Percentiles rank a stretch among this genome's conserved stretches.
Evolutionary conservation across 2,113 vertebrate genomes (phyloP).

Genomic region (Rhizomys pruinosus): DNA sequence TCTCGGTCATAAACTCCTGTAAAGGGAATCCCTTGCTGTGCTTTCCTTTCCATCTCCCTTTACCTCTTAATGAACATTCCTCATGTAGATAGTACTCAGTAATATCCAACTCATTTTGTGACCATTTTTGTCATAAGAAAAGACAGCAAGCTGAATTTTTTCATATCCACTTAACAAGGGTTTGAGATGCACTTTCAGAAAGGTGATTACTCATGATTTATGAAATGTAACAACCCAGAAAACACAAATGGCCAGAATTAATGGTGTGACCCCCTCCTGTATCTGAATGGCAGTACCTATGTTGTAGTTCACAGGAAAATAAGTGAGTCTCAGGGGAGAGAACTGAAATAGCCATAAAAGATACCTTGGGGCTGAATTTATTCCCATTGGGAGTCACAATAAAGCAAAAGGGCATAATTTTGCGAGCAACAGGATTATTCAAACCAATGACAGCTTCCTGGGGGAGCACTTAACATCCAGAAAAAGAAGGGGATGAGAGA

Average conservation of each 20-base stretch:
- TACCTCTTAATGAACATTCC: constrained; percentile 45
- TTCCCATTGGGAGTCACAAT: constrained; percentile 37
- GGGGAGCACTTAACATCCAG: constrained; percentile 1
- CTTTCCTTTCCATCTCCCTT: constrained; percentile 40
- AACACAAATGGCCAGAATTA: constrained; percentile 55
- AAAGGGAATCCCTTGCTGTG: constrained; percentile 40
- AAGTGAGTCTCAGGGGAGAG: constrained; percentile 20
- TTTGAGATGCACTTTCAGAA: constrained; percentile 40
- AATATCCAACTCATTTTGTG: constrained; percentile 22
- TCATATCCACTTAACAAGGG: constrained; percentile 39
- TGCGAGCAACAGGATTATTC: constrained; percentile 55
- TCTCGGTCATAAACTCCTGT: constrained; percentile 38
- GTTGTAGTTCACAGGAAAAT: constrained; percentile 50
- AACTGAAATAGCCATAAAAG: constrained; percentile 66
- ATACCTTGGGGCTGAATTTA: constrained; percentile 19
- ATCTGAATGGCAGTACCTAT: constrained; percentile 1
- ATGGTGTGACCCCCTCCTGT: constrained; percentile 18
- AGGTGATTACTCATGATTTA: constrained; percentile 48
- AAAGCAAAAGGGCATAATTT: constrained; percentile 41
- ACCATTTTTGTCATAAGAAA: constrained; percentile 56
- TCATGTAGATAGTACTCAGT: constrained; percentile 17
- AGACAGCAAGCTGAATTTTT: constrained; percentile 39
- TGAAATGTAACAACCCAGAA: constrained; percentile 60
- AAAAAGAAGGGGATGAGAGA: neutral
- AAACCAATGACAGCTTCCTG: constrained; percentile 38